Conservation (phyloP, 30 jellyfish, hydroid and myxozoan species). For the Haliclystus octoradiatus region DNA sequence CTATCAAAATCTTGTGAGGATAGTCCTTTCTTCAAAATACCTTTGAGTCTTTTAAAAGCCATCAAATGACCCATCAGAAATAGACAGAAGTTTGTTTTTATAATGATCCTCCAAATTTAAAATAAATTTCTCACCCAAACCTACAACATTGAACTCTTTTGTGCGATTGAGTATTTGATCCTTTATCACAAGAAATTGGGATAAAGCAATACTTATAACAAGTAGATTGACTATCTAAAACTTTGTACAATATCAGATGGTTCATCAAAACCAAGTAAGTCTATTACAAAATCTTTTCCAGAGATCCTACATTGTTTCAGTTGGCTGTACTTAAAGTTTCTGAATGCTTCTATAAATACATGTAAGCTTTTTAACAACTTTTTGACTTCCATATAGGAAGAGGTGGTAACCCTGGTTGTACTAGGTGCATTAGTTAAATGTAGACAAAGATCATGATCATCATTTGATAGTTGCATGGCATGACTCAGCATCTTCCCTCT, state of each 20-base stretch:
- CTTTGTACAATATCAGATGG: neutral
- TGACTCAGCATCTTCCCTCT: slow-evolving; percentile 9
- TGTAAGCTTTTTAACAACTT: neutral
- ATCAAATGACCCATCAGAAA: too few species aligned
- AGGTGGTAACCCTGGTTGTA: slow-evolving; percentile 2
- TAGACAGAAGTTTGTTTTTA: too few species aligned
- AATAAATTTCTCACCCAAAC: too few species aligned
- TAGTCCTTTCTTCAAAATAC: too few species aligned
- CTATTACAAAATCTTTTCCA: slow-evolving; percentile 1
- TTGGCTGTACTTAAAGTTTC: neutral
- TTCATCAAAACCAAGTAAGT: slow-evolving; percentile 1
- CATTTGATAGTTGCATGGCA: neutral
- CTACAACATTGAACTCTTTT: too few species aligned
- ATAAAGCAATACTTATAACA: slow-evolving; percentile 4
- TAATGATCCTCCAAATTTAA: too few species aligned
- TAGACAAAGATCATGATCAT: neutral
- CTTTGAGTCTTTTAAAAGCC: too few species aligned
- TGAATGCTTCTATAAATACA: slow-evolving; percentile 1
- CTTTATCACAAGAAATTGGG: too few species aligned
- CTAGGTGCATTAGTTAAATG: neutral
- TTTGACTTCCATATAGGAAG: slow-evolving; percentile 4
- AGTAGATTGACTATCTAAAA: slow-evolving; percentile 1
- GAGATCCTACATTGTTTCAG: neutral
- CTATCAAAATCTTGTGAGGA: too few species aligned
- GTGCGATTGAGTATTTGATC: too few species aligned